Base-by-base conservation (phyloP, 1,140 invertebrate genomes). In the Anadara kagoshimensis region DNA sequence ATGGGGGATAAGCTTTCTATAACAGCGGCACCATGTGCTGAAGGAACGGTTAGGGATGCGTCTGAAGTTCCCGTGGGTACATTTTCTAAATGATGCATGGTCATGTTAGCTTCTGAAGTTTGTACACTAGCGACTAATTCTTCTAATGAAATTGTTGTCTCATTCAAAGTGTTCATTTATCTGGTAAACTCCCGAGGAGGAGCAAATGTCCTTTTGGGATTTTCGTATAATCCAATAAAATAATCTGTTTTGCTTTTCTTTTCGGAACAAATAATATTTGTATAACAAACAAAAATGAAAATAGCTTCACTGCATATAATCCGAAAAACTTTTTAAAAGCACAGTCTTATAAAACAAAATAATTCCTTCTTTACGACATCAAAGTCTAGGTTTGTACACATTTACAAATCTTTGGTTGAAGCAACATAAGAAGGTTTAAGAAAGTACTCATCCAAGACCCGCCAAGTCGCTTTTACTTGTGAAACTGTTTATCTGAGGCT, bases 71-170 rank as follows among this genome's bases (percentile, higher is more conserved):
- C 65, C 56, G 54, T 61, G 4, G 73, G 61, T 12, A 62, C 62
- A 2, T 44, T 56, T 29, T 75, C 73, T 58, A 75, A 69, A 22
- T 75, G 73, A 56, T 75, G 73, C 73, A 75, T 75, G 45, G 73
- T 75, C 73, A 75, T 67, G 29, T 70, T 70, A 41, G 73, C 59
- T 20, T 75, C 68, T 62, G 53, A 29, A 45, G 63, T 43, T 22
- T 63, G 57, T 41, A 70, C 68, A 61, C 67, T 70, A 14, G 73
- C 73, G 41, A 75, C 73, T 26, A 75, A 75, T 59, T 75, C 67
- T 63, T 75, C 73, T 67, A 75, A 43, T 44, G 62, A 69, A 57
- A 75, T 69, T 69, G 68, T 65, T 36, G 29, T 36, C 29, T 75
- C 73, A 36, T 45, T 59, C 63, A 75, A 53, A 66, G 73, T 45